A percentile compares a stretch with the other conserved stretches of the same genome.
These are phyloP conservation scores for Lepidocyrtoides sp. DNA, from an alignment of 2,888 invertebrate genomes.

Conservation along the genomic window DNA sequence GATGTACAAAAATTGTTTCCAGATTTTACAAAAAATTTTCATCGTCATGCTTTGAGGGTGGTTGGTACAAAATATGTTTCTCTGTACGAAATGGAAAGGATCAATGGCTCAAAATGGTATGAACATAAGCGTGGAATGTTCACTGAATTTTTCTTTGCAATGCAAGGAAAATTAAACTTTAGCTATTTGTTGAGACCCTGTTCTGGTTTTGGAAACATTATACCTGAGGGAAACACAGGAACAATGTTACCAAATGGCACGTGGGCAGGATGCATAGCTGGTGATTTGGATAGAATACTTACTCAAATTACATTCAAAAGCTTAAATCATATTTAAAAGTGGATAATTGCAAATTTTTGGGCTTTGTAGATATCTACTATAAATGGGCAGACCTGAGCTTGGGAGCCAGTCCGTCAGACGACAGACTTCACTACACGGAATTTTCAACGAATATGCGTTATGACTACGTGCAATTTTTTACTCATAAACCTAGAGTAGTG, in stretches of 20 bases:
- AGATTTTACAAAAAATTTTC: slow-evolving; percentile 50
- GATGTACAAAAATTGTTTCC: slow-evolving; percentile 35
- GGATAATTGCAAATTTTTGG: too few relatives aligned
- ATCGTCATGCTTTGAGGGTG: slow-evolving; percentile 28
- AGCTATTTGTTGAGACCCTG: slow-evolving; percentile 39
- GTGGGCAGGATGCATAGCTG: slow-evolving; percentile 72
- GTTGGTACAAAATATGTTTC: slow-evolving; percentile 52
- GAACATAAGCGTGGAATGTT: slow-evolving; percentile 32
- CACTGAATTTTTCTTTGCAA: background rate
- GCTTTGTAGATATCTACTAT: slow-evolving; percentile 63
- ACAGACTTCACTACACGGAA: slow-evolving; percentile 16
- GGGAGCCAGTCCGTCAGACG: background rate
- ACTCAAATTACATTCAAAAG: too few relatives aligned
- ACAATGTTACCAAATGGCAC: slow-evolving; percentile 53
- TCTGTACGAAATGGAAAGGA: slow-evolving; percentile 6
- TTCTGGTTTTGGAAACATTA: slow-evolving; percentile 41
- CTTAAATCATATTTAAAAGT: too few relatives aligned
- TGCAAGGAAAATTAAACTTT: slow-evolving; percentile 41
- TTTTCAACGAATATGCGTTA: slow-evolving; percentile 47
- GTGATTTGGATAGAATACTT: too few relatives aligned
- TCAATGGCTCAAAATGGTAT: slow-evolving; percentile 19
- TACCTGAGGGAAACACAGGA: slow-evolving; percentile 64
- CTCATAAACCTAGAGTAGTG: slow-evolving; percentile 19
- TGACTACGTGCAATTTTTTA: slow-evolving; percentile 52
- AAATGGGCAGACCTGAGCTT: slow-evolving; percentile 46